Evolutionary conservation across 37 sponge, comb jelly and placozoan genomes (phyloP).

Genomic region (Geodia barretti): DNA sequence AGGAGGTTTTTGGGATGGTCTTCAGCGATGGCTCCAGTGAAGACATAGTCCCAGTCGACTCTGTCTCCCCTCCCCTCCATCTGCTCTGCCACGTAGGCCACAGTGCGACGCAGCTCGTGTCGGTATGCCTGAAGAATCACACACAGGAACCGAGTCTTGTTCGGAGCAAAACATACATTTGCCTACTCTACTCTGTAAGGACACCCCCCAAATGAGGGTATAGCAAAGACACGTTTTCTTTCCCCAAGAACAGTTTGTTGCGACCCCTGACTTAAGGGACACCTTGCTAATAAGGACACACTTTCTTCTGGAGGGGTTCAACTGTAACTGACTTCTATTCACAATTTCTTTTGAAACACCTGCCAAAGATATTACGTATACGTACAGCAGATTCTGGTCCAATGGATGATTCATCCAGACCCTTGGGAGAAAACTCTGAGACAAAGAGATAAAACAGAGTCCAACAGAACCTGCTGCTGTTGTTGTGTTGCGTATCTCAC

Average conservation of each 20-base stretch:
- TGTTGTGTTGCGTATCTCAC: not conserved
- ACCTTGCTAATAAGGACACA: too few relatives aligned
- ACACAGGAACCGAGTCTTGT: not conserved
- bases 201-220: too few relatives aligned
- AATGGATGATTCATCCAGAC: not conserved
- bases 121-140: conserved; percentile 3
- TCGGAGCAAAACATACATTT: not conserved
- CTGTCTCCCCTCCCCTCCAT: conserved; percentile 7
- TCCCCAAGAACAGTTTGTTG: too few relatives aligned
- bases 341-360: too few relatives aligned
- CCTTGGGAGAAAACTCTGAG: not conserved
- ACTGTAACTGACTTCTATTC: too few relatives aligned
- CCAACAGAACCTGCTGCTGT: too few relatives aligned
- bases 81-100: conserved; percentile 1
- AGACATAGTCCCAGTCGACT: conserved; percentile 2
- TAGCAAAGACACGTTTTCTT: too few relatives aligned
- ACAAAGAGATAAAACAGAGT: too few relatives aligned
- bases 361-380: too few relatives aligned
- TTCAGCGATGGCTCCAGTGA: not conserved
- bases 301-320: too few relatives aligned
- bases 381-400: not conserved
- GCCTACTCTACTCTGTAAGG: too few relatives aligned
- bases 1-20: not conserved
- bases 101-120: conserved; percentile 7
- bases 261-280: too few relatives aligned